Evolutionary conservation across 2,113 vertebrate species (phyloP).

Genomic region (Maccullochella peelii): DNA sequence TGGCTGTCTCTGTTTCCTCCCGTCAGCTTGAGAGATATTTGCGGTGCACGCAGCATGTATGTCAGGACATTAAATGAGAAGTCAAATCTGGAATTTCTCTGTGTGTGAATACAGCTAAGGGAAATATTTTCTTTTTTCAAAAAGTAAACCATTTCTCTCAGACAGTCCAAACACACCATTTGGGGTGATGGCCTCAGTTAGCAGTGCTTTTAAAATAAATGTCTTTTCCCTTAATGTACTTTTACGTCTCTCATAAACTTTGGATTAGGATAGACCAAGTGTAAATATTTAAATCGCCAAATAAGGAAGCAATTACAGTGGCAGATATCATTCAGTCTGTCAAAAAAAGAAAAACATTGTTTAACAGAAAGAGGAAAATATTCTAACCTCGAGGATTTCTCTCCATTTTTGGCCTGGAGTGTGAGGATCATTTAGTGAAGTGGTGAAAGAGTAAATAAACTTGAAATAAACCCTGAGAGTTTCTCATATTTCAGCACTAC

Average conservation of each 20-base stretch:
- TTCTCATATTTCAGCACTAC: conserved; percentile 70
- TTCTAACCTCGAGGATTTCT: conserved; percentile 56
- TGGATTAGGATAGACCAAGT: conserved; percentile 70
- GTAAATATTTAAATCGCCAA: conserved; percentile 78
- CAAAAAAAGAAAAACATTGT: conserved; percentile 64
- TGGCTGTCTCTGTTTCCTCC: conserved; percentile 83
- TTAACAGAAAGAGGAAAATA: conserved; percentile 67
- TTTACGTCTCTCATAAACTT: conserved; percentile 75
- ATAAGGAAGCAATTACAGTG: conserved; percentile 78
- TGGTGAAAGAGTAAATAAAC: conserved; percentile 80
- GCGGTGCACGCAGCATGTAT: conserved; percentile 75
- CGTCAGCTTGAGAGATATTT: conserved; percentile 81
- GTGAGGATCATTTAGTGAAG: conserved; percentile 68
- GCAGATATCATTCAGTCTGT: conserved; percentile 71
- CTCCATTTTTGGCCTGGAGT: conserved; percentile 62
- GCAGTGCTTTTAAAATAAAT: conserved; percentile 77
- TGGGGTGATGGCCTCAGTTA: conserved; percentile 71
- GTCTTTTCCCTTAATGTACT: conserved; percentile 72
- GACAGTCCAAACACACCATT: conserved; percentile 77
- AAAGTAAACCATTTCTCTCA: conserved; percentile 75
- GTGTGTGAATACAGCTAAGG: conserved; percentile 72
- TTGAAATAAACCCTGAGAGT: conserved; percentile 72
- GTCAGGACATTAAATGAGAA: conserved; percentile 79
- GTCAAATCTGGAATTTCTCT: conserved; percentile 82
- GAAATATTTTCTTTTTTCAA: conserved; percentile 68